Conservation (phyloP, 1,140 invertebrate genomes). For the Anastrepha obliqua region DNA sequence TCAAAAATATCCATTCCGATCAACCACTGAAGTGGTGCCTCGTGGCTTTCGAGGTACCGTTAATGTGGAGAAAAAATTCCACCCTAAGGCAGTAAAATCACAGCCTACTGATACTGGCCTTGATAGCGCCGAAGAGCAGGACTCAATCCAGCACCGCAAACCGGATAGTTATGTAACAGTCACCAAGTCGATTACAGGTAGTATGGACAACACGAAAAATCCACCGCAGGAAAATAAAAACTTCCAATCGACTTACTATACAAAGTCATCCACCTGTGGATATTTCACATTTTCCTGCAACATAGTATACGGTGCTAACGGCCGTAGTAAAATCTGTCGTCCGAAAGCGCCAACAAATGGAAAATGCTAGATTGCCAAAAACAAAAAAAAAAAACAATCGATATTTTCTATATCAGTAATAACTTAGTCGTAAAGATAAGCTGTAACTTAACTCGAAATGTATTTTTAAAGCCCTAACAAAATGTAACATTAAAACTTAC, state of each 20-base stretch:
- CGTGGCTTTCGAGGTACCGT: conserved; percentile 72
- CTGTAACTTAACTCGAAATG: conserved; percentile 35
- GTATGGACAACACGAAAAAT: conserved; percentile 78
- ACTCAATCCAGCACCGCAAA: conserved; percentile 70
- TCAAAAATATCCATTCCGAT: conserved; percentile 62
- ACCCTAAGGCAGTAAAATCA: conserved; percentile 69
- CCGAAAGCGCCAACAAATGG: conserved; percentile 78
- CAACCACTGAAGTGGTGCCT: conserved; percentile 68
- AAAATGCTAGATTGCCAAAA: conserved; percentile 64
- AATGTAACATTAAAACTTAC: conserved; percentile 28
- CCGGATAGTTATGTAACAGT: conserved; percentile 81
- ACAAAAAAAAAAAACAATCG: not conserved
- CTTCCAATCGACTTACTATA: conserved; percentile 86
- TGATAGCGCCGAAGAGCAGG: conserved; percentile 69
- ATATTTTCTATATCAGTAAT: conserved; percentile 9
- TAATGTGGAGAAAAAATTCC: conserved; percentile 72
- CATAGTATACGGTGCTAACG: conserved; percentile 84
- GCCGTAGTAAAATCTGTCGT: conserved; percentile 86
- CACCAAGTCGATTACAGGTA: conserved; percentile 85
- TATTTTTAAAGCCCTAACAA: conserved; percentile 42
- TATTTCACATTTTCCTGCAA: conserved; percentile 90
- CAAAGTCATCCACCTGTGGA: conserved; percentile 88
- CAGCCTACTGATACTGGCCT: conserved; percentile 63
- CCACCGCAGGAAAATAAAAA: conserved; percentile 78
- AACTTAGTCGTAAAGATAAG: conserved; percentile 31